Evolutionary conservation across 1,140 invertebrate species (phyloP).

Genomic region (Leptopilina boulardi): DNA sequence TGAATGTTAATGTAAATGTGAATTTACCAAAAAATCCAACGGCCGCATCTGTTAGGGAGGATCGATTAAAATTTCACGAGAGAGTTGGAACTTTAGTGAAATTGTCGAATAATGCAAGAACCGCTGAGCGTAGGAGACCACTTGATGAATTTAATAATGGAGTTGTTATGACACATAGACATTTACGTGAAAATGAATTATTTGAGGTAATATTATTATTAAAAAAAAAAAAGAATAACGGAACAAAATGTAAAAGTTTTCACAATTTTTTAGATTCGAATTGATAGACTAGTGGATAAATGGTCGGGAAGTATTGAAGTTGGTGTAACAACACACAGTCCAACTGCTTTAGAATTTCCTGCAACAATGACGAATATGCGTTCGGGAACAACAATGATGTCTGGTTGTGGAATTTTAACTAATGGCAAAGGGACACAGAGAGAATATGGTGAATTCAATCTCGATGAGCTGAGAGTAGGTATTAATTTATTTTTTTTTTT

Average conservation of each 20-base stretch:
- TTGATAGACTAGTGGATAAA: slow-evolving; percentile 93
- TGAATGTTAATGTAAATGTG: slow-evolving; percentile 74
- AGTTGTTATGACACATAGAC: slow-evolving; percentile 93
- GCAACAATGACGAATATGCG: slow-evolving; percentile 98
- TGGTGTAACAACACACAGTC: slow-evolving; percentile 95
- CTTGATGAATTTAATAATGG: slow-evolving; percentile 97
- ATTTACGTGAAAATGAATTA: slow-evolving; percentile 90
- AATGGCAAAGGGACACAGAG: slow-evolving; percentile 94
- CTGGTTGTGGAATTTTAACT: slow-evolving; percentile 94
- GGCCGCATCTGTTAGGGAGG: slow-evolving; percentile 70
- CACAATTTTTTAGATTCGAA: too few species aligned
- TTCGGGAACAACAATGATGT: slow-evolving; percentile 97
- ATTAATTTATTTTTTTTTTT: slow-evolving; percentile 37
- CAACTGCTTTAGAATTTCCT: slow-evolving; percentile 91
- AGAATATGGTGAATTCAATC: slow-evolving; percentile 95
- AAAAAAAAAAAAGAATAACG: too few species aligned
- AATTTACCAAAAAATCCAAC: slow-evolving; percentile 73
- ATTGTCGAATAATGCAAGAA: slow-evolving; percentile 88
- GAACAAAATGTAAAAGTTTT: too few species aligned
- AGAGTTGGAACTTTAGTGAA: slow-evolving; percentile 92
- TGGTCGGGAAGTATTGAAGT: slow-evolving; percentile 97
- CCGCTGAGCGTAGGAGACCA: slow-evolving; percentile 89
- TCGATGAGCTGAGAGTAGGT: slow-evolving; percentile 91
- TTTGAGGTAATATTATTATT: slow-evolving; percentile 91
- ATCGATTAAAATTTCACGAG: slow-evolving; percentile 90